Percentiles rank a stretch among this genome's conserved stretches.
Conservation (phyloP, 2,797 vertebrate species). For the Clarias fuscus region DNA sequence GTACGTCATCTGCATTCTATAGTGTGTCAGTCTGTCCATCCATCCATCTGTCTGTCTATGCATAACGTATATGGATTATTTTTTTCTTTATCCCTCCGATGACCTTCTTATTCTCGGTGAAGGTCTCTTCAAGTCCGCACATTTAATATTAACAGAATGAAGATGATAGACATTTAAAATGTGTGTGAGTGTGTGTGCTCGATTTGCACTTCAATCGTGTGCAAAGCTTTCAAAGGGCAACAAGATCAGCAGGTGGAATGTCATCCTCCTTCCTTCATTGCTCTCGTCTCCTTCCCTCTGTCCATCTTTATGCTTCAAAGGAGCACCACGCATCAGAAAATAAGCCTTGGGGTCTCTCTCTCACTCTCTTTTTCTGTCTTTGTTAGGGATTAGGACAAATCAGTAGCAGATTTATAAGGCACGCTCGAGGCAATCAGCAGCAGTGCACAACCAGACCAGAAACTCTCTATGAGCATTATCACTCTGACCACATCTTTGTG, state of each 20-base stretch:
- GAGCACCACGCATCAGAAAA: neutral
- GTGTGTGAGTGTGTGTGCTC: conserved; percentile 1
- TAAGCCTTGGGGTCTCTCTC: neutral
- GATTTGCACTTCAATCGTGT: neutral
- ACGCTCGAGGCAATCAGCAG: conserved; percentile 42
- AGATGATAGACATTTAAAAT: neutral
- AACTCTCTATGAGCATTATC: conserved; percentile 33
- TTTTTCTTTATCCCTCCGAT: neutral
- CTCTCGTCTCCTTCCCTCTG: neutral
- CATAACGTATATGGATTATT: too few relatives aligned
- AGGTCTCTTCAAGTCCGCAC: neutral
- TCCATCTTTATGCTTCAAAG: conserved; percentile 12
- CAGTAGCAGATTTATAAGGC: conserved; percentile 44
- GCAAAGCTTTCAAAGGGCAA: conserved; percentile 15
- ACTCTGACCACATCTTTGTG: neutral
- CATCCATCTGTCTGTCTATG: neutral
- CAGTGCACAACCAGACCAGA: conserved; percentile 63
- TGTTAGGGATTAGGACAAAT: conserved; percentile 63
- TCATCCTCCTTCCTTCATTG: neutral
- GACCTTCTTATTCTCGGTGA: neutral
- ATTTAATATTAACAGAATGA: neutral
- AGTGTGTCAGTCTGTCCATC: neutral
- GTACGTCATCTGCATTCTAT: neutral
- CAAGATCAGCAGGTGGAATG: conserved; percentile 15
- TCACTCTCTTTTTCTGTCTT: neutral